Evolutionary conservation across 2,797 vertebrate species (phyloP).

Genomic region (Ctenochaetus hawaiiensis): DNA sequence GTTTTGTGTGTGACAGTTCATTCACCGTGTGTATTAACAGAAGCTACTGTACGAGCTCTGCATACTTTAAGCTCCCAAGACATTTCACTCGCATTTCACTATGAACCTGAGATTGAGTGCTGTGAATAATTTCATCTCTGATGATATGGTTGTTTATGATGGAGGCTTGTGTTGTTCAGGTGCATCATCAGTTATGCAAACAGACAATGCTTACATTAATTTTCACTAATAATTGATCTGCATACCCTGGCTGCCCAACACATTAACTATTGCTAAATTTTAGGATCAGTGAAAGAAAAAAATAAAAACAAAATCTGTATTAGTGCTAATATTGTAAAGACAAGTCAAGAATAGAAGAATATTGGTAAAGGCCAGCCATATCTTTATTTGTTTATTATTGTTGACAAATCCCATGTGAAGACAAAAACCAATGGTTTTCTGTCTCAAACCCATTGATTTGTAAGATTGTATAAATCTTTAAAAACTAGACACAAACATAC

Average conservation of each 20-base stretch:
- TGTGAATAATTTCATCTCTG: conserved; percentile 53
- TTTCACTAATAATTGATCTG: background rate
- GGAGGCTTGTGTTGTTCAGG: conserved; percentile 22
- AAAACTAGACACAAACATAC: background rate
- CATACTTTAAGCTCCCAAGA: conserved; percentile 66
- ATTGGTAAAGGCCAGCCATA: background rate
- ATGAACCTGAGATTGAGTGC: conserved; percentile 59
- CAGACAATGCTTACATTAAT: conserved; percentile 14
- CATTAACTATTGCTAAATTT: background rate
- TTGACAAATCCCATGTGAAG: background rate
- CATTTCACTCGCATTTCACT: conserved; percentile 58
- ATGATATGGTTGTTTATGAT: conserved; percentile 60
- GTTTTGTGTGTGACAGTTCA: conserved; percentile 73
- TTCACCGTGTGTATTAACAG: conserved; percentile 64
- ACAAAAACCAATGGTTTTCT: background rate
- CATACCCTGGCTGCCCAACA: too few relatives aligned
- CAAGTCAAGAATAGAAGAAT: background rate
- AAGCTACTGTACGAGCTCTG: conserved; percentile 55
- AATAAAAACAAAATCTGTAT: background rate
- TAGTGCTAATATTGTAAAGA: background rate
- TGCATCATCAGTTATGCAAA: conserved; percentile 20
- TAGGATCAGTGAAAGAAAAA: background rate
- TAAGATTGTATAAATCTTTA: background rate
- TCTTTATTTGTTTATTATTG: background rate
- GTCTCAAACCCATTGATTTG: background rate